Conservation (phyloP, 2,888 invertebrate genomes). For the Barypeithes pellucidus region DNA sequence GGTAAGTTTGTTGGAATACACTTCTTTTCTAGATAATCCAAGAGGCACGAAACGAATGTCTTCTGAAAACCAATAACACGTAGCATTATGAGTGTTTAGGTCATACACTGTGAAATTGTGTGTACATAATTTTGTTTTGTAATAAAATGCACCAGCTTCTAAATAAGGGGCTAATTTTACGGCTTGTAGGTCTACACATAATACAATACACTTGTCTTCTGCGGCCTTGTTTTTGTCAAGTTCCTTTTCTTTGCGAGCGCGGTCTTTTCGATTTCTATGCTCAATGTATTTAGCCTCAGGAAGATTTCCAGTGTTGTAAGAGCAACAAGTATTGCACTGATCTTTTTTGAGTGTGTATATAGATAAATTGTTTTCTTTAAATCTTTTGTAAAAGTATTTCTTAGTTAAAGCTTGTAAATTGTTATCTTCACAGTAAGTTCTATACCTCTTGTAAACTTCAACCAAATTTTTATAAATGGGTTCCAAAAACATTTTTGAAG, state of each 20-base stretch:
- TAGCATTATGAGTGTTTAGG: constrained; percentile 52
- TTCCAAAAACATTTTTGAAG: constrained; percentile 56
- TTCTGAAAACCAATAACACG: constrained; percentile 58
- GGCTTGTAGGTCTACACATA: constrained; percentile 13
- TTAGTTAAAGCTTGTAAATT: background rate
- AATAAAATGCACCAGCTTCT: constrained; percentile 56
- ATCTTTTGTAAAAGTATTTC: constrained; percentile 1
- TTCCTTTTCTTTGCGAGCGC: constrained; percentile 6
- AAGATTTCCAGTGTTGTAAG: constrained; percentile 56
- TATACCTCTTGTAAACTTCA: constrained; percentile 22
- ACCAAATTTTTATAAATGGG: constrained; percentile 49
- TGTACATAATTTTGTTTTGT: constrained; percentile 60
- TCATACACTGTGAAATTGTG: constrained; percentile 61
- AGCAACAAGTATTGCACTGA: constrained; percentile 55
- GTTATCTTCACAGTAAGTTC: background rate
- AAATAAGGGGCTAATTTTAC: constrained; percentile 43
- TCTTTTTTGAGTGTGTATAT: constrained; percentile 33
- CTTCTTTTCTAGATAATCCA: constrained; percentile 46
- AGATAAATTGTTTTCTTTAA: constrained; percentile 1
- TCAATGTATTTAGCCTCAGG: constrained; percentile 44
- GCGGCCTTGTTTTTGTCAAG: constrained; percentile 4
- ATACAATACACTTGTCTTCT: background rate
- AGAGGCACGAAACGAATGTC: constrained; percentile 41
- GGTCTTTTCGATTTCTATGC: constrained; percentile 11
- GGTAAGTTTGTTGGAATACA: constrained; percentile 45